Evolutionary conservation across 1,140 invertebrate species (phyloP), one percentile per base, ranked within the genome.

Genomic region (Sminthurinus signatus): DNA sequence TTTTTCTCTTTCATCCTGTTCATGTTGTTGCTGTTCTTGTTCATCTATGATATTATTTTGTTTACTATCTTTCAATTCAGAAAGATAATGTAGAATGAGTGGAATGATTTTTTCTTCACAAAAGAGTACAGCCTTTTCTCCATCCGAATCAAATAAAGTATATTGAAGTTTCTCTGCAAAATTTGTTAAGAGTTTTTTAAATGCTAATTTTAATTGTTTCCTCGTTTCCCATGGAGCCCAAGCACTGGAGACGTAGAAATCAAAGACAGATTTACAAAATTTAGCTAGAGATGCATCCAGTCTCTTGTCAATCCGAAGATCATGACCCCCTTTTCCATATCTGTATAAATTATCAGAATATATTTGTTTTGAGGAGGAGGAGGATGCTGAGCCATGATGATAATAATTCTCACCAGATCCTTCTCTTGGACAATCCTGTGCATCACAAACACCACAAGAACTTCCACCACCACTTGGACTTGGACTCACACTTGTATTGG

Each of bases 221-320:
- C 70, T 51, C 1, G 65, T 69, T 51, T 69, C 64, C 21, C 65
- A 67, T 0, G 70, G 70, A 5, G 67, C 67, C 70, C 70, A 72
- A 17, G 25, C 19, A 0, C 60, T 32, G 52, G 54, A 60, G 0
- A 72, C 63, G 48, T 69, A 72, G 23, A 42, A 64, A 25, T 67
- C 60, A 43, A 72, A 67, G 12, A 72, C 55, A 15, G 52, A 19
- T 1, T 23, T 64, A 52, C 50, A 71, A 36, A 71, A 65, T 48
- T 54, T 36, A 0, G 66, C 56, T 1, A 71, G 32, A n/a, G 64
- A 54, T 44, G 29, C 27, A 46, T 71, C 70, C 15, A 71, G 44
- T 43, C 48, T 21, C 1, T 8, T 0, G n/a, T 66, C 51, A 57
- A 71, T 58, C 32, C 46, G 43, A 1, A 68, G 42, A 48, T 63